Evolutionary conservation across 2,888 invertebrate genomes (phyloP), one percentile per base, ranked within the genome.

Genomic region (Antitype chi): DNA sequence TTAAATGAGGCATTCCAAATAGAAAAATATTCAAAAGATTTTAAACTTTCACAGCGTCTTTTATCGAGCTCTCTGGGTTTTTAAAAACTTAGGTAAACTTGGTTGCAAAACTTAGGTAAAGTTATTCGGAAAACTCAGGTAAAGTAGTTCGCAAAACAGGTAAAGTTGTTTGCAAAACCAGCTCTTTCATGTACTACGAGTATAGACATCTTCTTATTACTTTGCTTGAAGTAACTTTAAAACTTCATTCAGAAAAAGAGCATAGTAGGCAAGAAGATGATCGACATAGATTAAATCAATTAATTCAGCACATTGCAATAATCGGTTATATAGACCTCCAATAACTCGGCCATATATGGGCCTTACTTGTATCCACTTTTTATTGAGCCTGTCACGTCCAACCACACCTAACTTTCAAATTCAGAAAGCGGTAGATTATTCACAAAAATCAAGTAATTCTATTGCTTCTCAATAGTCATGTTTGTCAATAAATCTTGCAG

Each of bases 401-500:
- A 28, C 25, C 13, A 49, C 28, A 28, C 4, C 15, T 23, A 2
- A 57, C 11, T 32, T n/a, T 59, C 7, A 59, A 60, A 60, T 38
- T 57, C n/a, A 2, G n/a, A 55, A 28, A n/a, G 32, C 3, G 6
- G 28, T 23, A 62, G 47, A 28, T 55, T 15, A 62, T 55, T 25
- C 8, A 25, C 32, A 55, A 60, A 76, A 52, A 62, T 59, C 17
- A 38, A 67, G 49, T 57, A 43, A 57, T 80, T 72, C 38, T 28
- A 28, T 47, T 64, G 55, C 38, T 32, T 63, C 63, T 73, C 20
- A 60, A 78, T 80, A 64, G 53, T 80, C 53, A 60, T 66, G 64
- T 72, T 67, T 25, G 55, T 57, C 20, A 80, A 64, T 74, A 81
- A 74, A 64, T 85, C 81, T 73, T 55, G 3, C 8, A n/a, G 53